Evolutionary conservation across 2,113 vertebrate species (phyloP), one percentile per base, ranked within the genome.

Genomic region (Ochotona curzoniae): DNA sequence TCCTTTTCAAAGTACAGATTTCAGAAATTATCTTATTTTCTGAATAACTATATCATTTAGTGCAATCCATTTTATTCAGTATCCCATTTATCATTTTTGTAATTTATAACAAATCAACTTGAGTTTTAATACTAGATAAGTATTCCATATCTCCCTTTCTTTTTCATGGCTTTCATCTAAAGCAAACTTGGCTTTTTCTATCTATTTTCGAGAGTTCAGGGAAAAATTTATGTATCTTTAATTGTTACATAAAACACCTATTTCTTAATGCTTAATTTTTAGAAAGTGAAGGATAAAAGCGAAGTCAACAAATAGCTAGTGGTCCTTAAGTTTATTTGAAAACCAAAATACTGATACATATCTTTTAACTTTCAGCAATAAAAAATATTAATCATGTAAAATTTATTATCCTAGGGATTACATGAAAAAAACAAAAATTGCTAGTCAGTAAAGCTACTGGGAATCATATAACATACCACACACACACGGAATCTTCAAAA

Each of bases 1-100:
- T 83, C 11, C 38, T 78, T 96, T 21, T 49, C 64, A 54, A 67
- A 66, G 17, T 15, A 97, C 23, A 87, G 14, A 80, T 74, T 69
- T 57, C 79, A 60, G 57, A 71, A 94, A 26, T 76, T 96, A 60
- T 17, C 89, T 75, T 26, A 84, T 83, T 66, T 94, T 47, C 54
- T 57, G 3, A 96, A 69, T 8, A 82, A 32, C 20, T 83, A 20
- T 78, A 57, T 74, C 90, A 78, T 66, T 23, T 8, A 15, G 83
- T 54, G 17, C 87, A 76, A 76, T 5, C 35, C 38, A 35, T 32
- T 79, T 89, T 83, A 81, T 3, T 93, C 44, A 44, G 9, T 54
- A 4, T 17, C 26, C 47, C 74, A 6, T n/a, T 30, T 85, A 57
- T 20, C 57, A 38, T 94, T 78, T 38, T 14, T 90, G 44, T 79